A percentile compares a stretch with the other conserved stretches of the same genome.
phyloP scores from a whole-genome alignment of 2,888 invertebrate genomes.

The Nebria salina region DNA sequence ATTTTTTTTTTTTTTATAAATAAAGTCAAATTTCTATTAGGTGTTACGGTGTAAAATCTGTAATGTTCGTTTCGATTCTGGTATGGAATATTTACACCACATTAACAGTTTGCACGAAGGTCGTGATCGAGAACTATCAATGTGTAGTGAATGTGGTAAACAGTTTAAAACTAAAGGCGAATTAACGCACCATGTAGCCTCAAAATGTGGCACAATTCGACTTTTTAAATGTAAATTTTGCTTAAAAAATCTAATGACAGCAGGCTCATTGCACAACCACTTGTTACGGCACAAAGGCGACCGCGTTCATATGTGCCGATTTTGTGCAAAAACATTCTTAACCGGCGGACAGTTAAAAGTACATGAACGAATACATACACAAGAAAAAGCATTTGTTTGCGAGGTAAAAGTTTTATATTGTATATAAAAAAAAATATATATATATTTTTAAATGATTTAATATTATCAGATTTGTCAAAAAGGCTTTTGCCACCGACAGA shows the following conservation, averaged over 20 bases:
- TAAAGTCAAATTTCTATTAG: slow-evolving; percentile 4
- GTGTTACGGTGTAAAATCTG: slow-evolving; percentile 45
- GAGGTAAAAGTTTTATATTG: slow-evolving; percentile 49
- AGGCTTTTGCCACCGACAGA: slow-evolving; percentile 64
- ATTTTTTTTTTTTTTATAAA: too few relatives aligned
- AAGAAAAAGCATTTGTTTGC: slow-evolving; percentile 58
- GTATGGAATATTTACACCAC: slow-evolving; percentile 59
- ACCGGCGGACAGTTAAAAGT: slow-evolving; percentile 57
- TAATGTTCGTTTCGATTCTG: slow-evolving; percentile 55
- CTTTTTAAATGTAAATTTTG: slow-evolving; percentile 59
- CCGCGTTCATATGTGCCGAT: slow-evolving; percentile 56
- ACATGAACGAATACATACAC: slow-evolving; percentile 58
- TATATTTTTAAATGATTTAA: background rate
- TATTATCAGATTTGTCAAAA: slow-evolving; percentile 62
- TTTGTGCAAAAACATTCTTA: slow-evolving; percentile 58
- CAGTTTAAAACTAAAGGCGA: slow-evolving; percentile 61
- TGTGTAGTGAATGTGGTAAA: slow-evolving; percentile 62
- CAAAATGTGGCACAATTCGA: slow-evolving; percentile 63
- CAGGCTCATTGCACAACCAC: slow-evolving; percentile 57
- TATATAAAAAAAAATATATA: too few relatives aligned
- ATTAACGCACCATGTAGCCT: slow-evolving; percentile 57
- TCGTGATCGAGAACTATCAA: slow-evolving; percentile 56
- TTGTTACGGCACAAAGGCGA: slow-evolving; percentile 56
- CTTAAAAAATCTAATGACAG: slow-evolving; percentile 55
- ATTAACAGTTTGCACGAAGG: slow-evolving; percentile 60